These are phyloP conservation scores for Thereva unica DNA, from an alignment of 2,888 invertebrate genomes.

Conservation along the genomic window DNA sequence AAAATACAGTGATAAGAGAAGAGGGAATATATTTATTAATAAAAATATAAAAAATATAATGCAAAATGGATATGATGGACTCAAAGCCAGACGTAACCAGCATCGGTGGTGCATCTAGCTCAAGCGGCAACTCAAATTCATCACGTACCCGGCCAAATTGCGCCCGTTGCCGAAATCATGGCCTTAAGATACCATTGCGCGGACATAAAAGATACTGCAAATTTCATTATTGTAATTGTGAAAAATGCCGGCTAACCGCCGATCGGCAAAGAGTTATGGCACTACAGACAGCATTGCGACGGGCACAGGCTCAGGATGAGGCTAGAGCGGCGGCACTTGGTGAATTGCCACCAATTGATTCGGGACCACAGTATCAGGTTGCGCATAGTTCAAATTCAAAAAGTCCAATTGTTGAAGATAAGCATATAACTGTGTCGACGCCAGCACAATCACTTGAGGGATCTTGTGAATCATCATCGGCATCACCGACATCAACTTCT, in stretches of 20 bases:
- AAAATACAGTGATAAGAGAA: no score
- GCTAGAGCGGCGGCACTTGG: slow-evolving; percentile 62
- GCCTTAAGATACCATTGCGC: slow-evolving; percentile 82
- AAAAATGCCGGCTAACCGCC: slow-evolving; percentile 83
- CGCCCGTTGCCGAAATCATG: slow-evolving; percentile 89
- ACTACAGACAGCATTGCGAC: slow-evolving; percentile 77
- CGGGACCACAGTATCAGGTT: slow-evolving; percentile 39
- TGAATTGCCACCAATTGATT: slow-evolving; percentile 59
- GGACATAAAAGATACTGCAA: slow-evolving; percentile 92
- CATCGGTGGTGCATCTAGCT: slow-evolving; percentile 58
- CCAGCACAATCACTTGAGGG: slow-evolving; percentile 58
- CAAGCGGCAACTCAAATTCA: slow-evolving; percentile 63
- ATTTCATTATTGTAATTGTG: slow-evolving; percentile 81
- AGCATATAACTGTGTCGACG: slow-evolving; percentile 57
- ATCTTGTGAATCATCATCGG: slow-evolving; percentile 66
- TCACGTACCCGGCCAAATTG: slow-evolving; percentile 88
- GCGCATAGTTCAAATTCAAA: slow-evolving; percentile 22
- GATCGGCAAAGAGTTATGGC: slow-evolving; percentile 91
- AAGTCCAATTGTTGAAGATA: slow-evolving; percentile 47
- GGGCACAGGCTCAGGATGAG: slow-evolving; percentile 86
- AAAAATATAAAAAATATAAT: no score
- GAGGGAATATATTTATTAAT: no score
- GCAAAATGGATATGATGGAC: slow-evolving; percentile 58
- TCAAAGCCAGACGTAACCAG: slow-evolving; percentile 60
- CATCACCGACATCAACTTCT: slow-evolving; percentile 64